Conservation (phyloP, 2,797 vertebrate species). For the Naso thynnoides region DNA sequence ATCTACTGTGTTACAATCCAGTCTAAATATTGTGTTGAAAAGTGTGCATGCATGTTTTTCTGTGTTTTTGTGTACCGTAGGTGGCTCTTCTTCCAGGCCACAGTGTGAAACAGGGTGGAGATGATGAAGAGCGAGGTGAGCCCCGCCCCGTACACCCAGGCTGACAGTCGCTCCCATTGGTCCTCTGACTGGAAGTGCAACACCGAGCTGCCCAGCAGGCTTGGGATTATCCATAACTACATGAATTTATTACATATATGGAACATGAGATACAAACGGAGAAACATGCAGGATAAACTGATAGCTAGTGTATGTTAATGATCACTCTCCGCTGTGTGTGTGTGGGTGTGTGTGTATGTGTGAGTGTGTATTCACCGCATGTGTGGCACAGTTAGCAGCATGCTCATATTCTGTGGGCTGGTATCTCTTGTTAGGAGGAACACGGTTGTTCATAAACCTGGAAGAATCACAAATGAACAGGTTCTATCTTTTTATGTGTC, state of each 20-base stretch:
- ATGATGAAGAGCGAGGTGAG: slow-evolving; percentile 95
- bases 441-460: slow-evolving; percentile 97
- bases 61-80: slow-evolving; percentile 84
- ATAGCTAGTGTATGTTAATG: slow-evolving; percentile 8
- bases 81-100: slow-evolving; percentile 97
- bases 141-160: slow-evolving; percentile 90
- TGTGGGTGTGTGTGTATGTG: slow-evolving; percentile 38
- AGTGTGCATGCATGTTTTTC: background rate
- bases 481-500: background rate
- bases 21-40: slow-evolving; percentile 1
- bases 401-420: slow-evolving; percentile 97
- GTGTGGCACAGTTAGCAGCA: slow-evolving; percentile 95
- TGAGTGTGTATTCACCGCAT: slow-evolving; percentile 88
- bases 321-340: slow-evolving; percentile 23
- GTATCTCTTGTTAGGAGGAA: slow-evolving; percentile 93
- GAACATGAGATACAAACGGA: slow-evolving; percentile 30
- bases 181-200: slow-evolving; percentile 93
- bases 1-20: background rate
- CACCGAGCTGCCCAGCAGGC: slow-evolving; percentile 92
- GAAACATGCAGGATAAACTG: slow-evolving; percentile 7
- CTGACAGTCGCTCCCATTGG: slow-evolving; percentile 89
- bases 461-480: slow-evolving; percentile 41
- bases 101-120: slow-evolving; percentile 94
- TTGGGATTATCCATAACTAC: slow-evolving; percentile 94
- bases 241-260: slow-evolving; percentile 43